These are phyloP conservation scores for Saxidomus purpurata DNA, from an alignment of 1,140 invertebrate species.

Conservation along the genomic window DNA sequence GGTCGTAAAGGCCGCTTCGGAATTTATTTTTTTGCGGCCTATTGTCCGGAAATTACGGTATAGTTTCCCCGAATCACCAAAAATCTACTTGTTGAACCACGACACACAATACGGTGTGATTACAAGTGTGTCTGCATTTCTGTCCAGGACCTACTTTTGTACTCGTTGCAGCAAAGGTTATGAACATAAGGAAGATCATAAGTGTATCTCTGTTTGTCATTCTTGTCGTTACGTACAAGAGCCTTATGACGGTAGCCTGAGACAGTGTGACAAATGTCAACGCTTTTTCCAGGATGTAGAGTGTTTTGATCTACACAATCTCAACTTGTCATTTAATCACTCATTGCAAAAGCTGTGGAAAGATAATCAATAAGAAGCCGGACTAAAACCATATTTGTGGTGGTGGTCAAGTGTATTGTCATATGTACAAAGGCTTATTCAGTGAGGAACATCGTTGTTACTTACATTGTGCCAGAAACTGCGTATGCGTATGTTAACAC, in stretches of 20 bases:
- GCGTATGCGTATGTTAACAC: too few species aligned
- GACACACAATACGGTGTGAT: not conserved
- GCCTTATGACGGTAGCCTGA: not conserved
- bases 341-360: not conserved
- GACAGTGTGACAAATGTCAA: not conserved
- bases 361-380: conserved; percentile 43
- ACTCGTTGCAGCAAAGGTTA: not conserved
- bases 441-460: not conserved
- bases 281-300: not conserved
- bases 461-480: too few species aligned
- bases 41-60: not conserved
- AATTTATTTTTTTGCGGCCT: not conserved
- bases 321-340: not conserved
- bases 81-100: not conserved
- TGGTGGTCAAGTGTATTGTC: conserved; percentile 14
- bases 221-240: not conserved
- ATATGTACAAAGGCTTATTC: not conserved
- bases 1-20: too few species aligned
- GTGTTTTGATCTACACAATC: not conserved
- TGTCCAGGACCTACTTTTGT: not conserved
- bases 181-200: not conserved
- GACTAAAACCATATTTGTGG: not conserved
- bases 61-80: not conserved
- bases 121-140: not conserved
- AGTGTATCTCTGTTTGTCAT: not conserved